These are phyloP conservation scores for Pseudoips prasinana DNA, from an alignment of 2,888 invertebrate species.

Conservation along the genomic window DNA sequence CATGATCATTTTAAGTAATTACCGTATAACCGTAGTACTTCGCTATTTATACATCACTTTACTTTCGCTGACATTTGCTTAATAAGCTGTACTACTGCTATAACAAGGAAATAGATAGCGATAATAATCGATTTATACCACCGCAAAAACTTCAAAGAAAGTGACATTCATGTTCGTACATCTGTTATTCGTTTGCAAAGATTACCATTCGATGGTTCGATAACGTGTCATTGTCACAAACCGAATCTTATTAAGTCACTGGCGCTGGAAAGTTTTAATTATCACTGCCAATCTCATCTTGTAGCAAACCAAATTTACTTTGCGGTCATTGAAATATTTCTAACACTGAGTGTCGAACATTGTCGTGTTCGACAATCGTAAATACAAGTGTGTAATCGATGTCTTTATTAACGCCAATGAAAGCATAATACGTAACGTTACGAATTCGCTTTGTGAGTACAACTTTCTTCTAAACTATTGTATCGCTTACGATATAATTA, in stretches of 20 bases:
- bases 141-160: constrained; percentile 22
- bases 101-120: constrained; percentile 3
- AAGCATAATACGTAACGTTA: constrained; percentile 57
- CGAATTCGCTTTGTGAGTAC: constrained; percentile 52
- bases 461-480: constrained; percentile 64
- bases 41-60: not conserved
- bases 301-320: constrained; percentile 14
- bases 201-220: constrained; percentile 32
- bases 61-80: constrained; percentile 3
- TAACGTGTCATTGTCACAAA: constrained; percentile 31
- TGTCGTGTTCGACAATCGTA: constrained; percentile 10
- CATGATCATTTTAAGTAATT: too few species aligned
- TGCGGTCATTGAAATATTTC: constrained; percentile 1
- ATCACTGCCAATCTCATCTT: constrained; percentile 45
- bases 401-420: constrained; percentile 40
- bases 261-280: constrained; percentile 66
- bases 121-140: constrained; percentile 8
- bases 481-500: constrained; percentile 54
- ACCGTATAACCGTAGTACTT: too few species aligned
- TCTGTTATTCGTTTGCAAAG: constrained; percentile 26
- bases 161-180: constrained; percentile 18
- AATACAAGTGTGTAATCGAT: constrained; percentile 23
- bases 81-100: not conserved
- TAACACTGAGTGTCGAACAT: not conserved
- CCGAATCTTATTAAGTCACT: constrained; percentile 45